phyloP scores from a whole-genome alignment of 1,140 invertebrate genomes.

The Drosophila sulfurigaster region DNA sequence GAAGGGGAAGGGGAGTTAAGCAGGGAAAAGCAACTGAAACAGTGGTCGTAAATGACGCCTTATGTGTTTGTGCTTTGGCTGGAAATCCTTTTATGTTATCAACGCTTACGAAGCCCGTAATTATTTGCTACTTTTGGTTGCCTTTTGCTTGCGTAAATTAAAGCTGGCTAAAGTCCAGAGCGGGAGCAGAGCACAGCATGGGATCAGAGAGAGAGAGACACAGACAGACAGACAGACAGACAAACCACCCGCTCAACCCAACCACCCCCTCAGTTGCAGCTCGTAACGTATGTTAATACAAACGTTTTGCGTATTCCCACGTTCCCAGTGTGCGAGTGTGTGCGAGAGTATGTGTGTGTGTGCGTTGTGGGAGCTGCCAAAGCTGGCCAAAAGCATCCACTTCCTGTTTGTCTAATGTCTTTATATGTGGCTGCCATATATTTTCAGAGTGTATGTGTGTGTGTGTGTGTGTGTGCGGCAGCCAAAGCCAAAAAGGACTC shows the following conservation, averaged over 20 bases:
- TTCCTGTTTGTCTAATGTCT: conserved; percentile 60
- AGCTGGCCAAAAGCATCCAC: conserved; percentile 39
- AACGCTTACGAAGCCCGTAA: conserved; percentile 66
- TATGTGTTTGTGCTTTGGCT: conserved; percentile 47
- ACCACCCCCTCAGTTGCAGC: conserved; percentile 20
- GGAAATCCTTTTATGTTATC: conserved; percentile 77
- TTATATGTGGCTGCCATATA: conserved; percentile 44
- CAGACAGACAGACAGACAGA: conserved; percentile 5
- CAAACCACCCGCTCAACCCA: neutral
- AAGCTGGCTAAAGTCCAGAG: conserved; percentile 56
- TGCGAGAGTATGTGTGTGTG: conserved; percentile 3
- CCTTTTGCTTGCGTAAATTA: conserved; percentile 72
- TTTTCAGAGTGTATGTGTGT: conserved; percentile 6
- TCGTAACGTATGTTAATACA: conserved; percentile 63
- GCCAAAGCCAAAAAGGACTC: conserved; percentile 36
- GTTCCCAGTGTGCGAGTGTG: conserved; percentile 7
- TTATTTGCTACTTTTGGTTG: conserved; percentile 78
- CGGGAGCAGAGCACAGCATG: neutral
- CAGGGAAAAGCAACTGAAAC: neutral
- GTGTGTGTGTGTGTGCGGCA: conserved; percentile 20
- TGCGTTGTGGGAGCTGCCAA: conserved; percentile 19
- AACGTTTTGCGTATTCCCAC: conserved; percentile 55
- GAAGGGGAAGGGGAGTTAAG: neutral
- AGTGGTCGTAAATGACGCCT: conserved; percentile 40
- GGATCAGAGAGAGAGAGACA: neutral